Evolutionary conservation across 2,888 invertebrate species (phyloP).

Genomic region (Agonum fuliginosum): DNA sequence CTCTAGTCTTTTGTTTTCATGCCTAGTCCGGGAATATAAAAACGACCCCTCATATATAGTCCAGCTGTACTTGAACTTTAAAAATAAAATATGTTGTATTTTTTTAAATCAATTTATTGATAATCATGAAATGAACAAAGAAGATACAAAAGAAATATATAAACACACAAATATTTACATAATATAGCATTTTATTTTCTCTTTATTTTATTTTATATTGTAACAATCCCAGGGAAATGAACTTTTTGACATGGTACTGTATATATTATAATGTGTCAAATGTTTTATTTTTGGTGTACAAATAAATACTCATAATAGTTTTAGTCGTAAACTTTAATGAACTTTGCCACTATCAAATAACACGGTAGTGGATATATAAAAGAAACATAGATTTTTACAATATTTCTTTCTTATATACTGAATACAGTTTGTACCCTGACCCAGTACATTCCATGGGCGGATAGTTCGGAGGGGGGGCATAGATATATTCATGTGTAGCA

Average conservation of each 20-base stretch:
- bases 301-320: slow-evolving; percentile 45
- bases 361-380: slow-evolving; percentile 52
- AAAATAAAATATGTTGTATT: slow-evolving; percentile 44
- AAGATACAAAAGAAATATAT: slow-evolving; percentile 58
- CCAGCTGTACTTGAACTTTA: too few relatives aligned
- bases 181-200: slow-evolving; percentile 27
- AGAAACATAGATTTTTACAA: slow-evolving; percentile 58
- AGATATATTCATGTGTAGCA: slow-evolving; percentile 58
- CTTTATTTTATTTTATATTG: slow-evolving; percentile 34
- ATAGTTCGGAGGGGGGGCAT: slow-evolving; percentile 58
- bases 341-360: slow-evolving; percentile 51
- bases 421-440: slow-evolving; percentile 58
- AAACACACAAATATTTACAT: slow-evolving; percentile 51
- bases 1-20: too few relatives aligned
- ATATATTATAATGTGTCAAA: slow-evolving; percentile 51
- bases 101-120: slow-evolving; percentile 58
- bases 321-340: slow-evolving; percentile 57
- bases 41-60: too few relatives aligned
- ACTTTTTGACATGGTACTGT: slow-evolving; percentile 24
- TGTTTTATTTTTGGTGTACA: slow-evolving; percentile 49
- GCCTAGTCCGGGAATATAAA: too few relatives aligned
- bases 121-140: slow-evolving; percentile 48
- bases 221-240: slow-evolving; percentile 25
- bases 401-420: slow-evolving; percentile 58
- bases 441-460: slow-evolving; percentile 60